phyloP scores from a whole-genome alignment of 1,140 invertebrate genomes.

The Trachelipus rathkii region DNA sequence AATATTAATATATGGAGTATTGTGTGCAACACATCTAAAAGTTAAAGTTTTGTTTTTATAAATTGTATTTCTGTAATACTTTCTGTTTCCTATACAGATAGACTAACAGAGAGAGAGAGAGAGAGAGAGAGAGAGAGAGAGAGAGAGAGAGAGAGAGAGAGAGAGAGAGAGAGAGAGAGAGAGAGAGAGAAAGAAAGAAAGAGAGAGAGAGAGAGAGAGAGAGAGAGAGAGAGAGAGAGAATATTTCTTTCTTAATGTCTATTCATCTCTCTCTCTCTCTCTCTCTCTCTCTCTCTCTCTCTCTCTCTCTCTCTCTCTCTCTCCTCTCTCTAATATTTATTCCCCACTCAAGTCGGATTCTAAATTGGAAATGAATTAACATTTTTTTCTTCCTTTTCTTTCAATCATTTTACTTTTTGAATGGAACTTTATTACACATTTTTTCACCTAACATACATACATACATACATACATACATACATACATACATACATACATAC shows the following conservation, averaged over 20 bases:
- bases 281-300: constrained; percentile 8
- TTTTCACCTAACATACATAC: neutral
- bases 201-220: neutral
- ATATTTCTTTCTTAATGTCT: neutral
- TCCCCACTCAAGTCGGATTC: neutral
- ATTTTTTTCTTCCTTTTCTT: neutral
- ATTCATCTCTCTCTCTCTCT: neutral
- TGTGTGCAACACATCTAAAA: too few relatives aligned
- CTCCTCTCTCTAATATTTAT: neutral
- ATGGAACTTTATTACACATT: neutral
- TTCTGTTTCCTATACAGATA: too few relatives aligned
- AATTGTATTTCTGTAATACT: too few relatives aligned
- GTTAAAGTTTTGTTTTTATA: too few relatives aligned
- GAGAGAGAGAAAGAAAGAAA: too few relatives aligned
- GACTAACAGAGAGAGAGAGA: too few relatives aligned
- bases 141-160: too few relatives aligned
- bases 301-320: neutral
- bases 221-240: neutral
- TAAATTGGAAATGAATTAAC: constrained; percentile 7
- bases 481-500: too few relatives aligned
- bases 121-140: too few relatives aligned
- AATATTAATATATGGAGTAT: neutral
- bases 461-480: too few relatives aligned
- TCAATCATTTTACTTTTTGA: neutral
- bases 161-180: too few relatives aligned